Conservation (phyloP, 2,113 vertebrate species). For the Rhizomys pruinosus region DNA sequence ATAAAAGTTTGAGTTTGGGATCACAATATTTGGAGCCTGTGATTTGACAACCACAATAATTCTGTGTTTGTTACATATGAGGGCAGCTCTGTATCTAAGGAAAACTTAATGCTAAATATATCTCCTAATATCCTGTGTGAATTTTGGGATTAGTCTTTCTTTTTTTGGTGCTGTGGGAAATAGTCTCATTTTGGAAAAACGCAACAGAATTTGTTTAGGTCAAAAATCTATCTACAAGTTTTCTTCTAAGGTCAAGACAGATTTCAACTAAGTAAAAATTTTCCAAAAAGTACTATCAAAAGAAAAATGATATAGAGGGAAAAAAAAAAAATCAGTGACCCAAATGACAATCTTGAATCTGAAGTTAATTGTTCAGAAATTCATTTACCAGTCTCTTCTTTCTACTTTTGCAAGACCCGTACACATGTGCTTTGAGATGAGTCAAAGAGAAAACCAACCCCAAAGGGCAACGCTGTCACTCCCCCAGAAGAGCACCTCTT, state of each 20-base stretch:
- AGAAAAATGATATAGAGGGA: constrained; percentile 61
- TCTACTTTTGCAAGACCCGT: constrained; percentile 49
- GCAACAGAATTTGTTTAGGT: constrained; percentile 1
- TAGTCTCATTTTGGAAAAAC: constrained; percentile 53
- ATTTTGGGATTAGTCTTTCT: constrained; percentile 61
- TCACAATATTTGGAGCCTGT: constrained; percentile 56
- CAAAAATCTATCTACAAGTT: constrained; percentile 60
- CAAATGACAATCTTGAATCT: constrained; percentile 46
- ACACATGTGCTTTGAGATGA: constrained; percentile 14
- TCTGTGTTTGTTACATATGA: constrained; percentile 62
- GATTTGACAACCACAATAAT: constrained; percentile 54
- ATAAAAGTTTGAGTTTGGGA: constrained; percentile 52
- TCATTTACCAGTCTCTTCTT: constrained; percentile 10
- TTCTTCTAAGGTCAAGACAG: constrained; percentile 10
- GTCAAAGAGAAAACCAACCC: constrained; percentile 29
- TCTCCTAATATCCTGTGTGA: constrained; percentile 34
- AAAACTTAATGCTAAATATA: constrained; percentile 69
- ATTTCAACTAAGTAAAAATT: constrained; percentile 57
- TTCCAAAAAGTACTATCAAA: constrained; percentile 61
- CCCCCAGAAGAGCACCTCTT: background rate
- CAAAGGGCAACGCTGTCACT: constrained; percentile 15
- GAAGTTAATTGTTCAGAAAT: constrained; percentile 47
- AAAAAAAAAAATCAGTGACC: constrained; percentile 64
- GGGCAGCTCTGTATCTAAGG: constrained; percentile 61
- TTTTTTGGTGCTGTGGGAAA: constrained; percentile 54